Conservation (phyloP, 2,888 invertebrate species). For the Polymixis flavicincta region DNA sequence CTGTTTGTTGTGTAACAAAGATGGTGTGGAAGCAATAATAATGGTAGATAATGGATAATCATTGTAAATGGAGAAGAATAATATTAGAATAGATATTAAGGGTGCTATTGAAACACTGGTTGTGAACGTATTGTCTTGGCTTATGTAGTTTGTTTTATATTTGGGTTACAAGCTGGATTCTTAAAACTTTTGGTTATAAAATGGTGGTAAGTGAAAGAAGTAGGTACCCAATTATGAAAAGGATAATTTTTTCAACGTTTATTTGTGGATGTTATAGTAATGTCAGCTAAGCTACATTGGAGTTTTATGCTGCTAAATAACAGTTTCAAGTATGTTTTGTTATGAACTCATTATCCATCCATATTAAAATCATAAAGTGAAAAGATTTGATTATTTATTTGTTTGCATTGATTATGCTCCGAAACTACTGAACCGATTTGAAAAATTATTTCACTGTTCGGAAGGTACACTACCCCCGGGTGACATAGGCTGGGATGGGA, state of each 20-base stretch:
- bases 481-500: too few relatives aligned
- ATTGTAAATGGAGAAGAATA: background rate
- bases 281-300: background rate
- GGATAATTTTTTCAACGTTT: background rate
- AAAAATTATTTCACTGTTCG: too few relatives aligned
- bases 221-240: background rate
- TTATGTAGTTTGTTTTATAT: background rate
- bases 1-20: conserved; percentile 9
- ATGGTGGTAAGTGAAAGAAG: background rate
- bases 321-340: background rate
- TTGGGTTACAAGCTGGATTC: background rate
- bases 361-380: too few relatives aligned
- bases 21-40: background rate
- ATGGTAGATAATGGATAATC: conserved; percentile 7
- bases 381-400: too few relatives aligned
- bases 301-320: background rate
- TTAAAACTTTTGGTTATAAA: background rate
- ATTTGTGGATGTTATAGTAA: background rate
- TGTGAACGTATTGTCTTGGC: background rate
- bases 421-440: too few relatives aligned
- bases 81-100: background rate
- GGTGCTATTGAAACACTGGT: background rate
- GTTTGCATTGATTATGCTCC: too few relatives aligned
- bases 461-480: too few relatives aligned
- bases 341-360: background rate